Evolutionary conservation across 1,140 invertebrate genomes (phyloP).

Genomic region (Cryptotermes secundus): DNA sequence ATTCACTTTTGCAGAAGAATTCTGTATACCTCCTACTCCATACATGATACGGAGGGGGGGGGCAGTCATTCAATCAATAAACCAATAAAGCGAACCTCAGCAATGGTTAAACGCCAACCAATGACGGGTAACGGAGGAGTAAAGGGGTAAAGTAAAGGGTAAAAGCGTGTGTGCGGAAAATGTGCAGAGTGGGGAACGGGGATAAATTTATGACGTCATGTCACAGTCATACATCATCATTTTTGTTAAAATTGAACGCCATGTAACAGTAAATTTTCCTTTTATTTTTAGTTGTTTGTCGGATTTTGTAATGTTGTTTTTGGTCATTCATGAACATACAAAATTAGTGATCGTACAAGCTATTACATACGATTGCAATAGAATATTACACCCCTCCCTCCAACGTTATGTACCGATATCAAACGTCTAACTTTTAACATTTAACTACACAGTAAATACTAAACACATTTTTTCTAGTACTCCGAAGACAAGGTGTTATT

Average conservation of each 20-base stretch:
- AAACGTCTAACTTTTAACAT: neutral
- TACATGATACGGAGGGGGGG: neutral
- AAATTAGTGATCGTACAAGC: neutral
- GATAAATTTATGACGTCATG: constrained; percentile 9
- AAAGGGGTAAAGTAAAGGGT: constrained; percentile 9
- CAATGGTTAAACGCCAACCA: constrained; percentile 14
- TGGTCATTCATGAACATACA: constrained; percentile 7
- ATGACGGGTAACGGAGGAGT: constrained; percentile 7
- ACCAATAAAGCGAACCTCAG: constrained; percentile 4
- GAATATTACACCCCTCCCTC: neutral
- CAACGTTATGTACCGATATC: neutral
- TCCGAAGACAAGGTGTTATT: no score
- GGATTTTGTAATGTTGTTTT: constrained; percentile 17
- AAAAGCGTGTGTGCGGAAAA: neutral
- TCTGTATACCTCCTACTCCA: neutral
- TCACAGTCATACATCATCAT: neutral
- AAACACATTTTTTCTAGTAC: no score
- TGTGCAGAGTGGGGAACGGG: neutral
- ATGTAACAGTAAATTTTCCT: neutral
- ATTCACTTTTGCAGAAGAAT: constrained; percentile 3
- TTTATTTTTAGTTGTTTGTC: neutral
- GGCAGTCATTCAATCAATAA: constrained; percentile 4
- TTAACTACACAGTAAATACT: no score
- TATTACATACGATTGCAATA: neutral
- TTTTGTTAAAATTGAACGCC: constrained; percentile 2